Percentiles rank a stretch among this genome's conserved stretches.
These are phyloP conservation scores for Tenrec ecaudatus DNA, from an alignment of 2,113 vertebrate species.

Conservation along the genomic window DNA sequence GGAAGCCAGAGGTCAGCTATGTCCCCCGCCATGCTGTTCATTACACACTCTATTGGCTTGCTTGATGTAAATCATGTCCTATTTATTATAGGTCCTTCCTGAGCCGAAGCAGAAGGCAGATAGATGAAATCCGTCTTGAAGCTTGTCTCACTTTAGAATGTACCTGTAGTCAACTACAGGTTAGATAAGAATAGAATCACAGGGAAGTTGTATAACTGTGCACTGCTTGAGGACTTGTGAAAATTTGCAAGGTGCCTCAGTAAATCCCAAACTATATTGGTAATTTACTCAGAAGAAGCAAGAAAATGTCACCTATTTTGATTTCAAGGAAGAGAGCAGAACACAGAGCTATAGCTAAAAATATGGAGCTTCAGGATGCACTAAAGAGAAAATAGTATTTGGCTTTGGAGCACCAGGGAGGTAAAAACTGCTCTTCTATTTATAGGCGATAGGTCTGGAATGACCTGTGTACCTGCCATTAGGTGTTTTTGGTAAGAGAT, in stretches of 20 bases:
- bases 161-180: neutral
- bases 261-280: neutral
- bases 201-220: neutral
- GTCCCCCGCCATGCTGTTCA: too few species aligned
- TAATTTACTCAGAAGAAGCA: neutral
- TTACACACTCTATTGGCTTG: neutral
- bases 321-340: neutral
- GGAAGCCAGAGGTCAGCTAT: too few species aligned
- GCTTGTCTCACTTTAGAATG: neutral
- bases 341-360: neutral
- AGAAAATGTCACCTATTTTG: neutral
- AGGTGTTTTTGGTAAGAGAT: neutral
- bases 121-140: neutral
- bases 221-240: neutral
- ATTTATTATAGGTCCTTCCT: neutral
- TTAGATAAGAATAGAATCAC: neutral
- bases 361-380: neutral
- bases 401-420: neutral
- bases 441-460: neutral
- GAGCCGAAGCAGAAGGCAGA: neutral
- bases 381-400: neutral
- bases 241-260: neutral
- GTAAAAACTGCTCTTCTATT: neutral
- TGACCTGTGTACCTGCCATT: neutral
- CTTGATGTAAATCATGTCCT: neutral